Evolutionary conservation across 2,113 vertebrate genomes (phyloP).

Genomic region (Propithecus coquereli): DNA sequence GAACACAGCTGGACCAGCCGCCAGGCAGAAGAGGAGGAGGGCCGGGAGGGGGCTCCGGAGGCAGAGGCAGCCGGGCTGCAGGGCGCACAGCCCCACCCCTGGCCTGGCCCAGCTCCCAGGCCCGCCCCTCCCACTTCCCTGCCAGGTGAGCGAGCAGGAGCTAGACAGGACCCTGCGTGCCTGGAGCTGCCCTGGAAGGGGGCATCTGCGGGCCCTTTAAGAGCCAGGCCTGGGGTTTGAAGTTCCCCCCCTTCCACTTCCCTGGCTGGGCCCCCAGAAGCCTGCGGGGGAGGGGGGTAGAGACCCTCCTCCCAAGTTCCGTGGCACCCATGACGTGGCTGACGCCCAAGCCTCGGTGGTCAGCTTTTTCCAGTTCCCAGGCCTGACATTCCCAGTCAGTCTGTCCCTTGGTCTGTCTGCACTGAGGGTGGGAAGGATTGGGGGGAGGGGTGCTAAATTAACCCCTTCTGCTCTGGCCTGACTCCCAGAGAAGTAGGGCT

Average conservation of each 20-base stretch:
- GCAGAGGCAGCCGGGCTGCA: not conserved
- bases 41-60: conserved; percentile 7
- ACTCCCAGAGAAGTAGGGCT: not conserved
- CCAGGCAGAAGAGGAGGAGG: conserved; percentile 35
- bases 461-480: conserved; percentile 37
- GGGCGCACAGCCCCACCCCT: not conserved
- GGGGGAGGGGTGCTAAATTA: not conserved
- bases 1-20: conserved; percentile 71
- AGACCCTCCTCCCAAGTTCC: conserved; percentile 55
- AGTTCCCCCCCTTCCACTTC: not conserved
- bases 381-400: conserved; percentile 39
- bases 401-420: conserved; percentile 5
- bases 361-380: conserved; percentile 66
- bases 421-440: not conserved
- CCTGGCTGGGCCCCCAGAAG: conserved; percentile 35
- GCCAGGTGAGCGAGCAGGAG: conserved; percentile 61
- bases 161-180: conserved; percentile 62
- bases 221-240: conserved; percentile 28
- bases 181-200: conserved; percentile 59
- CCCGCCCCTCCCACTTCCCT: conserved; percentile 21
- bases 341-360: conserved; percentile 46
- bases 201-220: conserved; percentile 36
- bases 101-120: conserved; percentile 51
- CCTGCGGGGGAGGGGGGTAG: not conserved
- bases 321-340: conserved; percentile 61